Evolutionary conservation across 2,113 vertebrate species (phyloP), one percentile per base, ranked within the genome.

Genomic region (Sakesphorus luctuosus): DNA sequence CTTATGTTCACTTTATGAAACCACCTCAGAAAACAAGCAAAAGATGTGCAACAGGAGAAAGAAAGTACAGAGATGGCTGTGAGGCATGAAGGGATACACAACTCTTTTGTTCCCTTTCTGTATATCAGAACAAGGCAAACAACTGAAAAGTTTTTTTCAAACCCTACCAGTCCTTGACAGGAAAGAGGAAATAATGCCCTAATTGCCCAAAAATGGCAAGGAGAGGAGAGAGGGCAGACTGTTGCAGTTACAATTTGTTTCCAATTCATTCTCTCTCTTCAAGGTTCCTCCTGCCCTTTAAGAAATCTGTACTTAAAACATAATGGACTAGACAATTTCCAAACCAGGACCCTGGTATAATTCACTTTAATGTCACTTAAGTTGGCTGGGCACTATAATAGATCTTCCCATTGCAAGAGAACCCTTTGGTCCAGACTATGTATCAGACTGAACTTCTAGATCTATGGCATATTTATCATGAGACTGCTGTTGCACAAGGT

Each of bases 361-460:
- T 91, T 97, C 95, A 96, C 93, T 91, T 96, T 92, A 97, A 97
- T 90, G 73, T 78, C 84, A 89, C 93, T 86, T 86, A 65, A 91
- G 71, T 24, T 94, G 94, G 73, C 96, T 96, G 94, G 88, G 80
- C 77, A 93, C 69, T 81, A 72, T 47, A 78, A 93, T 92, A 97
- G 91, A 96, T 96, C 91, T 96, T 87, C 66, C 62, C 61, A 56
- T 36, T 77, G 79, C 1, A 8, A 85, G 74, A 91, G 81, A 90
- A 86, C 58, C 87, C 82, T 95, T 90, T 94, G 89, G 95, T 89
- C 87, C 38, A 87, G 94, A 63, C 78, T 47, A 59, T 90, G 94
- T 75, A 84, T 96, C 95, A 92, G 94, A 73, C 68, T 80, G 87
- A 94, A 94, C 50, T 87, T 92, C 11, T 36, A 25, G 53, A 88